Conservation (phyloP, 2,113 vertebrate genomes). For the Noctilio leporinus region DNA sequence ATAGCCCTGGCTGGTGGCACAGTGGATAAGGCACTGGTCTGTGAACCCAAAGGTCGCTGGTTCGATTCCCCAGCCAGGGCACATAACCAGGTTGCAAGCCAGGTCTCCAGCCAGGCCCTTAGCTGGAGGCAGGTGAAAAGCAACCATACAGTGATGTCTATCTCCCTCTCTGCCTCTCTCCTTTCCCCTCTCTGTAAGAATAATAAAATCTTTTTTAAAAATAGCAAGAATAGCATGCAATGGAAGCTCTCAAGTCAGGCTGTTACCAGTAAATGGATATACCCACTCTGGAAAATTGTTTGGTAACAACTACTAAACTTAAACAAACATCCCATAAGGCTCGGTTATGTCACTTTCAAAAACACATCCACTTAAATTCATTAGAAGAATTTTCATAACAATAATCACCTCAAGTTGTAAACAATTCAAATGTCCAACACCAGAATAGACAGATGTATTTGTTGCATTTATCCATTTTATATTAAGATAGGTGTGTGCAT, state of each 20-base stretch:
- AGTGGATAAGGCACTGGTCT: too few relatives aligned
- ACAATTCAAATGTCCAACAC: neutral
- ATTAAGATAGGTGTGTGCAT: neutral
- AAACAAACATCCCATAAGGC: neutral
- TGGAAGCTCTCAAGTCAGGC: neutral
- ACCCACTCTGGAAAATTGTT: neutral
- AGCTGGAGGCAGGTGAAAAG: too few relatives aligned
- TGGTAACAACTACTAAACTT: neutral
- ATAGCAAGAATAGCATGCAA: neutral
- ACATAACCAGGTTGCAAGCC: too few relatives aligned
- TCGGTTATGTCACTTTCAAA: neutral
- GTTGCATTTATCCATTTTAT: neutral
- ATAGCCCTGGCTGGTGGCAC: too few relatives aligned
- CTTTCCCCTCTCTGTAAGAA: too few relatives aligned
- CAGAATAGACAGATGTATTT: neutral
- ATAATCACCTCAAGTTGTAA: neutral
- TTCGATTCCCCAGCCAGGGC: too few relatives aligned
- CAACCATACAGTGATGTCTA: too few relatives aligned
- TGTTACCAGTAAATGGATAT: neutral
- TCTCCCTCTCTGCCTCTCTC: too few relatives aligned
- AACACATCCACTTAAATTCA: neutral
- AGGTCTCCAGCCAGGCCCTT: too few relatives aligned
- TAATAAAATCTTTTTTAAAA: too few relatives aligned
- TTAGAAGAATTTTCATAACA: neutral
- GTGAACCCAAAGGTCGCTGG: too few relatives aligned